Evolutionary conservation across 2,797 vertebrate species (phyloP).

Genomic region (Diplodus sargus): DNA sequence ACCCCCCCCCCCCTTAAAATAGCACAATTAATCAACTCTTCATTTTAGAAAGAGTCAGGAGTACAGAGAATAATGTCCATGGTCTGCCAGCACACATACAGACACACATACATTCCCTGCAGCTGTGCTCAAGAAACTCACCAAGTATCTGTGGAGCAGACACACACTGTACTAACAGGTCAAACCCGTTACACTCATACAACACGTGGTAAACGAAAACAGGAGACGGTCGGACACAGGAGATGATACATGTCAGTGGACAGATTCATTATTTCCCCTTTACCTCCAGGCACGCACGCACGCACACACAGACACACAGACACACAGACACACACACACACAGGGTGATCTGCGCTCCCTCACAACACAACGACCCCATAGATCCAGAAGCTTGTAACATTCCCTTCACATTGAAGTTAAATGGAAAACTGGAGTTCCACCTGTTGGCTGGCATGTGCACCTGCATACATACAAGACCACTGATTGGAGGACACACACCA

Average conservation of each 20-base stretch:
- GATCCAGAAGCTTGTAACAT: constrained; percentile 78
- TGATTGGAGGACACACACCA: constrained; percentile 59
- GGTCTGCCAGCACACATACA: constrained; percentile 52
- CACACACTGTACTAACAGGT: constrained; percentile 53
- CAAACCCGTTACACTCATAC: constrained; percentile 49
- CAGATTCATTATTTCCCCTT: constrained; percentile 53
- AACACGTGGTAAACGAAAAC: constrained; percentile 47
- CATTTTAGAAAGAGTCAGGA: constrained; percentile 62
- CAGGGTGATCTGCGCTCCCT: constrained; percentile 46
- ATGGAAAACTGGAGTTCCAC: constrained; percentile 69
- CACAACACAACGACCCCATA: constrained; percentile 52
- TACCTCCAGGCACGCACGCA: constrained; percentile 43
- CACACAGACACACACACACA: background rate
- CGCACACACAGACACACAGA: background rate
- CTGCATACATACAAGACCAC: constrained; percentile 62
- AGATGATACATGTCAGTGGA: constrained; percentile 70
- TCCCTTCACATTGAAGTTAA: constrained; percentile 82
- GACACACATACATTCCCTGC: constrained; percentile 64
- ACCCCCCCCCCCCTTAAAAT: constrained; percentile 53
- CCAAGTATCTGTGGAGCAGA: constrained; percentile 52
- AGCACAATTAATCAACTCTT: constrained; percentile 71
- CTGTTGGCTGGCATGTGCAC: constrained; percentile 68
- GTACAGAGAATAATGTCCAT: constrained; percentile 68
- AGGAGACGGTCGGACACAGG: constrained; percentile 69
- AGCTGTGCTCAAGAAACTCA: constrained; percentile 59